phyloP scores from a whole-genome alignment of 1,140 invertebrate genomes.

The Frieseomelitta varia region DNA sequence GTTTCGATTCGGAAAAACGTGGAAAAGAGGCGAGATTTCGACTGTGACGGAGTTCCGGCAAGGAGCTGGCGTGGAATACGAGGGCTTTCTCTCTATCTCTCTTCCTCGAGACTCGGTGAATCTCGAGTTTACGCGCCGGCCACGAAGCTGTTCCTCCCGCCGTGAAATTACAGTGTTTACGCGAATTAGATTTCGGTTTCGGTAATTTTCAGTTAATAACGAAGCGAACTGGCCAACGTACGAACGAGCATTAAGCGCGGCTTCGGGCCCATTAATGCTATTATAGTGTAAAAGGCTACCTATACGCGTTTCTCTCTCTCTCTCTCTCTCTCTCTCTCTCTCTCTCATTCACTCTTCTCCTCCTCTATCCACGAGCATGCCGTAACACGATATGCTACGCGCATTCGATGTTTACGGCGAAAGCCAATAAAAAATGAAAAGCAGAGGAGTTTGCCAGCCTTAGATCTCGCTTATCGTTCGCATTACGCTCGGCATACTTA shows the following conservation, averaged over 20 bases:
- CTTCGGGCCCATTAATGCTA: slow-evolving; percentile 69
- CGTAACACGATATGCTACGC: slow-evolving; percentile 13
- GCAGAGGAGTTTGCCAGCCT: slow-evolving; percentile 37
- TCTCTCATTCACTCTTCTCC: slow-evolving; percentile 2
- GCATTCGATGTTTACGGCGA: slow-evolving; percentile 38
- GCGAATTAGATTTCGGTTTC: slow-evolving; percentile 76
- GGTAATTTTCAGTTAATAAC: slow-evolving; percentile 78
- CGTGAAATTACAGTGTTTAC: slow-evolving; percentile 73
- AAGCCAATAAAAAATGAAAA: slow-evolving; percentile 46
- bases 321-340: slow-evolving; percentile 12
- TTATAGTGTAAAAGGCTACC: slow-evolving; percentile 71
- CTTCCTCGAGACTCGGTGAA: neutral
- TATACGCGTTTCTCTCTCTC: slow-evolving; percentile 35
- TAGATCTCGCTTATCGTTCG: slow-evolving; percentile 69
- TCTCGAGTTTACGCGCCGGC: neutral
- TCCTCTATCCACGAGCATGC: neutral
- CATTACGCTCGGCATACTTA: slow-evolving; percentile 67
- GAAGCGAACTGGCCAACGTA: slow-evolving; percentile 59
- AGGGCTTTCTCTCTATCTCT: neutral
- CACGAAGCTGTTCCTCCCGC: slow-evolving; percentile 44
- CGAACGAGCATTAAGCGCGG: slow-evolving; percentile 66
- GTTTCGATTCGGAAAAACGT: neutral
- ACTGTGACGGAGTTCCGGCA: neutral
- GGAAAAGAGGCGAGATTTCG: neutral
- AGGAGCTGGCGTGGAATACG: neutral